phyloP scores from a whole-genome alignment of 1,140 invertebrate genomes.

The Aplysia californica region DNA sequence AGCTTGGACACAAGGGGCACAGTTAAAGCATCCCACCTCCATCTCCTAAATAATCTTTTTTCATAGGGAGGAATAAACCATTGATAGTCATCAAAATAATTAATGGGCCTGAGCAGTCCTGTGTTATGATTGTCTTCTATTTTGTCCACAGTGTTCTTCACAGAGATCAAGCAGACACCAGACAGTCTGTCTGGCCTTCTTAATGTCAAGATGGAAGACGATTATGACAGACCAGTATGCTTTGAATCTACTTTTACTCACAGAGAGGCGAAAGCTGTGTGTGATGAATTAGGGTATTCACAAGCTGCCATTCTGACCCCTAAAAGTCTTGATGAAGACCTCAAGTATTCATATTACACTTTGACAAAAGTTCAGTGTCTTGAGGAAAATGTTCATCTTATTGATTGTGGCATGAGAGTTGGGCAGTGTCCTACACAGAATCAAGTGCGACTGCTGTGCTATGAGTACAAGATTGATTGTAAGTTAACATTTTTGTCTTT shows the following conservation, averaged over 20 bases:
- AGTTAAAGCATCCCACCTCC: no score
- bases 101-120: no score
- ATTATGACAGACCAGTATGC: conserved; percentile 42
- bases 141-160: conserved; percentile 19
- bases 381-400: no score
- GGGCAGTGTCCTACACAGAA: no score
- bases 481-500: conserved; percentile 2
- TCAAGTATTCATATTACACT: no score
- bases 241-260: conserved; percentile 53
- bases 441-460: conserved; percentile 16
- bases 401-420: no score
- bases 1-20: no score
- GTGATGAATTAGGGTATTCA: conserved; percentile 58
- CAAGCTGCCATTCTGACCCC: conserved; percentile 34
- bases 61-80: no score
- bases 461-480: neutral
- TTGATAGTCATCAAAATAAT: no score
- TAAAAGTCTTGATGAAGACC: neutral
- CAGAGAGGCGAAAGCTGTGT: conserved; percentile 48
- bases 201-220: neutral
- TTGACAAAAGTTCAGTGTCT: no score
- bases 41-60: no score
- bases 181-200: conserved; percentile 8
- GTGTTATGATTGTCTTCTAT: no score
- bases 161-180: neutral